Evolutionary conservation across 2,113 vertebrate species (phyloP), one percentile per base, ranked within the genome.

Genomic region (Upupa epops): DNA sequence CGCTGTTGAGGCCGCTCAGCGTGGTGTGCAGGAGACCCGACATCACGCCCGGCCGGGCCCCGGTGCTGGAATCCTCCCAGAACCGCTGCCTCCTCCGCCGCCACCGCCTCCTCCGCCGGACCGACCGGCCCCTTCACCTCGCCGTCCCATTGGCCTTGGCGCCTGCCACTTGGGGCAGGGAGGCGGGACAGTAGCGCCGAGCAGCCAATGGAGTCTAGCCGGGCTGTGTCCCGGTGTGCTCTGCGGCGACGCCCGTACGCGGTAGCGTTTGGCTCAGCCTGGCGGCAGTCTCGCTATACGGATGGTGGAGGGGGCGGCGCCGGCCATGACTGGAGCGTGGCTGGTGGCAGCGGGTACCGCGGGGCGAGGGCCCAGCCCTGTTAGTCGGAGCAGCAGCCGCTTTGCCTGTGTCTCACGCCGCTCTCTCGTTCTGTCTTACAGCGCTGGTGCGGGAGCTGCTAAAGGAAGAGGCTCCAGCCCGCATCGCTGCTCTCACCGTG

Each of bases 1-100:
- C 98, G 36, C 98, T 98, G 45, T 54, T 95, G 34, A 98, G 94
- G 2, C 98, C 98, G 48, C 97, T 98, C 68, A 98, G 71, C 32
- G 93, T 91, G 42, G 91, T 90, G 82, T 88, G 77, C 3, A 96
- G 72, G 26, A 92, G 11, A 68, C 95, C 95, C 78, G 96, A 94
- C 95, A 96, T 94, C 24, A 14, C n/a, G 24, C 49, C 48, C 31
- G 10, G 5, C 61, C 14, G 25, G 66, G 32, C 64, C 59, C 46
- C 0, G 15, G 11, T 5, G 17, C 48, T 25, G 9, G 20, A 55
- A 82, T 46, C 49, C 61, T 69, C 52, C 70, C 69, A 60, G 31
- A 75, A 61, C 9, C 11, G 14, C 52, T 9, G 17, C 46, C n/a
- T 58, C 25, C 12, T 40, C 28, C 56, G 42, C 75, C 49, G 40